Base-by-base conservation (phyloP, 2,888 invertebrate species). In the Pristionchus arcanus region DNA sequence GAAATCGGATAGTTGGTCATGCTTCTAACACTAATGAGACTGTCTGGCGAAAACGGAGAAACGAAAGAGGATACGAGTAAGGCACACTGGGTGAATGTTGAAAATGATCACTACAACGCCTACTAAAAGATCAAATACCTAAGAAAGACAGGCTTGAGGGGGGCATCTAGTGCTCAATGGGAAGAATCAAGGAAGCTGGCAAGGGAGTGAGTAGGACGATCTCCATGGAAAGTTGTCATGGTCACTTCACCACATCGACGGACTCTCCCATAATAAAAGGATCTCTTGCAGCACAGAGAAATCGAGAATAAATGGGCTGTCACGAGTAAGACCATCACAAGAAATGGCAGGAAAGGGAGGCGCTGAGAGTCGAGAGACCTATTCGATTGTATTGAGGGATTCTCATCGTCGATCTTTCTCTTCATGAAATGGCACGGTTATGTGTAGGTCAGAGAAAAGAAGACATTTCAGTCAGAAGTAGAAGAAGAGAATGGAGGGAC, bases 391-490 rank as follows among this genome's bases (percentile, higher is more conserved):
- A 74, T 74, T 34, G 74, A 21, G 21, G 34, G 42, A 37, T 74
- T 31, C 68, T 74, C 74, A 63, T 63, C 63, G 63, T n/a, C 37
- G 37, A 74, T 74, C 34, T 74, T 74, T 74, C 37, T 31, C 31
- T 9, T 31, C 63, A 63, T 63, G n/a, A 63, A 63, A 63, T 63
- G 59, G 59, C 59, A 25, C 59, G 2, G 25, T 25, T 63, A 25
- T 63, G 63, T 2, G 63, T 63, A 63, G 63, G 63, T 63, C 63
- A 63, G 63, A 9, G 68, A 25, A 68, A 74, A 7, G 21, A 19
- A 21, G 19, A 37, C 31, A 37, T 34, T 74, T 74, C 21, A 2
- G 31, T 19, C 15, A 28, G 21, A 25, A 66, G 28, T 34, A 34
- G 71, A 71, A 19, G 31, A 71, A 34, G 74, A 25, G 34, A 74